Conservation (phyloP, 2,113 vertebrate genomes). For the Leptobrachium leishanense region DNA sequence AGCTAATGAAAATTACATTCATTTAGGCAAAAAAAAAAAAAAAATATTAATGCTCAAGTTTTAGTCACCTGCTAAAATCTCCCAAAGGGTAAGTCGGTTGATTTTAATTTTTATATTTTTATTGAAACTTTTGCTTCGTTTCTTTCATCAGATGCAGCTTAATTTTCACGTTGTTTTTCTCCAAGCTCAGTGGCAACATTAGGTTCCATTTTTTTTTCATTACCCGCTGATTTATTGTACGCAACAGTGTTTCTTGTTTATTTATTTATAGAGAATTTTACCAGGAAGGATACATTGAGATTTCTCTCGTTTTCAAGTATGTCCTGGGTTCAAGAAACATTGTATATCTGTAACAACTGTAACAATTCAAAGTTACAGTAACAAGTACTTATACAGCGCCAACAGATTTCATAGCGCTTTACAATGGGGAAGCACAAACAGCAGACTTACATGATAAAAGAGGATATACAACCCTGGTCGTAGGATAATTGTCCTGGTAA, state of each 20-base stretch:
- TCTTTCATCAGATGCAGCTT: not conserved
- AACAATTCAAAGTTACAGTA: too few species aligned
- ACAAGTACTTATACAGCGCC: too few species aligned
- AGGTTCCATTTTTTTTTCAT: slow-evolving; percentile 63
- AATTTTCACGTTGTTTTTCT: slow-evolving; percentile 43
- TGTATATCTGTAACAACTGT: too few species aligned
- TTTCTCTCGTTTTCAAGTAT: too few species aligned
- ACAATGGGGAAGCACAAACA: too few species aligned
- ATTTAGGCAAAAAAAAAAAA: slow-evolving; percentile 60
- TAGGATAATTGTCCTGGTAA: too few species aligned
- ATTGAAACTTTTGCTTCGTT: not conserved
- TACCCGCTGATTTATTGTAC: slow-evolving; percentile 69
- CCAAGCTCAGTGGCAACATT: slow-evolving; percentile 70
- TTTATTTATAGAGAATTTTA: too few species aligned
- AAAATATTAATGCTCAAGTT: slow-evolving; percentile 60
- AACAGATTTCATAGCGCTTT: too few species aligned
- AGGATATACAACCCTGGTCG: too few species aligned
- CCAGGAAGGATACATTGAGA: too few species aligned
- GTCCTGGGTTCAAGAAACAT: too few species aligned
- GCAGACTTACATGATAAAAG: too few species aligned
- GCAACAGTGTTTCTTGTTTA: slow-evolving; percentile 63
- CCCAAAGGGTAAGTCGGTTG: slow-evolving; percentile 7
- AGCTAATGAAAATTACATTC: slow-evolving; percentile 75
- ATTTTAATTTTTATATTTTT: slow-evolving; percentile 54
- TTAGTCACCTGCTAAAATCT: slow-evolving; percentile 69